A percentile compares a stretch with the other conserved stretches of the same genome.
phyloP scores from a whole-genome alignment of 1,140 invertebrate species.

The Solen grandis region DNA sequence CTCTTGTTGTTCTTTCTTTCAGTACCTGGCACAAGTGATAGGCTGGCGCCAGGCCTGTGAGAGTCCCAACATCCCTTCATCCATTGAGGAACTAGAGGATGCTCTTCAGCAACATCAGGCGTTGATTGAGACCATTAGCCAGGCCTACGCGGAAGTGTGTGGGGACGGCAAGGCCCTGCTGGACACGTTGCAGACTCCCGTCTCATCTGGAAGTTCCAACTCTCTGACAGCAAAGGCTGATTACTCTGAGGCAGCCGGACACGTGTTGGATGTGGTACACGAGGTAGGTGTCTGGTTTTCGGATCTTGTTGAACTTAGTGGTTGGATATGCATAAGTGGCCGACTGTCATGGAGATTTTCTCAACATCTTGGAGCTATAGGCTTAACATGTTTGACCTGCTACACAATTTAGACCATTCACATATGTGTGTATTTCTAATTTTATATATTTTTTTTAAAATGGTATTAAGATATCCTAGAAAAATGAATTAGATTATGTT shows the following conservation, averaged over 20 bases:
- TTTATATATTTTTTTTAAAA: too few species aligned
- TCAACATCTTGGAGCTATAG: too few species aligned
- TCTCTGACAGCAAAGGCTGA: conserved; percentile 90
- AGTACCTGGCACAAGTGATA: conserved; percentile 94
- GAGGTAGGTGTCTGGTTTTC: conserved; percentile 70
- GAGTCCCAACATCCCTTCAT: conserved; percentile 88
- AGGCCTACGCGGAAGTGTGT: conserved; percentile 96
- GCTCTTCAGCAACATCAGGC: conserved; percentile 95
- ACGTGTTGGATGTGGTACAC: conserved; percentile 84
- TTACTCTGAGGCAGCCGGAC: conserved; percentile 91
- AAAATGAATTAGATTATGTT: too few species aligned
- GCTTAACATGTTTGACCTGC: too few species aligned
- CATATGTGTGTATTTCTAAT: too few species aligned
- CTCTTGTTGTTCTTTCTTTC: too few species aligned
- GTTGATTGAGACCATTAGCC: conserved; percentile 97
- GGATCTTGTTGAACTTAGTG: not conserved
- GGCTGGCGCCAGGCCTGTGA: conserved; percentile 95
- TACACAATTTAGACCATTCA: too few species aligned
- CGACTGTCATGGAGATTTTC: too few species aligned
- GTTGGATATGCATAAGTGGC: too few species aligned
- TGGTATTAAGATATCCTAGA: too few species aligned
- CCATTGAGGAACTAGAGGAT: conserved; percentile 94
- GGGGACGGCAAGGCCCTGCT: conserved; percentile 82
- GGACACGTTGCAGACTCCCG: conserved; percentile 80
- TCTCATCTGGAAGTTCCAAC: conserved; percentile 84